These are phyloP conservation scores for Alcis repandata DNA, from an alignment of 2,888 invertebrate species.

Conservation along the genomic window DNA sequence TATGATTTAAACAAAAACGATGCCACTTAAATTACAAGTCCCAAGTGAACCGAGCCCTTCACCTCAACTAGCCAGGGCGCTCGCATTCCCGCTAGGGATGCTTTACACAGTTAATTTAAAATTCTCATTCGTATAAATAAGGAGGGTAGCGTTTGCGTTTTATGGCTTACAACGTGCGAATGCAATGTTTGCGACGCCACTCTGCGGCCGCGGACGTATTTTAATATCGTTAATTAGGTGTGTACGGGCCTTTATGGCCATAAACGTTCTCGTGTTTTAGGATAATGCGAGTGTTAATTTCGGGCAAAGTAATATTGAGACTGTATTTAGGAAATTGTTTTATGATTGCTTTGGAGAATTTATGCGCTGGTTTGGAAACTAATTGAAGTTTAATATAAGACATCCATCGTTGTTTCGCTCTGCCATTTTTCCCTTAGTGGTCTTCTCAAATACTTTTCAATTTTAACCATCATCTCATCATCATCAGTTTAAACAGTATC, in stretches of 20 bases:
- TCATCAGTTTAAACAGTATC: not conserved
- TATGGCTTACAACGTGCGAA: slow-evolving; percentile 84
- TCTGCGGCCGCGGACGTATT: slow-evolving; percentile 81
- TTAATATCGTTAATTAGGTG: slow-evolving; percentile 87
- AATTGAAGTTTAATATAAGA: slow-evolving; percentile 29
- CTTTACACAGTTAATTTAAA: slow-evolving; percentile 86
- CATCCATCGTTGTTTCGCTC: slow-evolving; percentile 39
- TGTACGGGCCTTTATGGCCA: slow-evolving; percentile 70
- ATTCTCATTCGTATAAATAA: slow-evolving; percentile 86
- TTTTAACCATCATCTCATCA: not conserved
- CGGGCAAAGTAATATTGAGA: slow-evolving; percentile 47
- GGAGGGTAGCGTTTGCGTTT: slow-evolving; percentile 86
- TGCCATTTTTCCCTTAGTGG: not conserved
- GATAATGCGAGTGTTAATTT: slow-evolving; percentile 59
- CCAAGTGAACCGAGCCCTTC: slow-evolving; percentile 59
- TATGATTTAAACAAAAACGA: not conserved
- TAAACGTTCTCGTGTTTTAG: slow-evolving; percentile 57
- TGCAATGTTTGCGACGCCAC: slow-evolving; percentile 78
- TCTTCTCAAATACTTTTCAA: not conserved
- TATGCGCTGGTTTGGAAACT: slow-evolving; percentile 21
- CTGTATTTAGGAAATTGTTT: slow-evolving; percentile 49
- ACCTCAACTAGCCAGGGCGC: slow-evolving; percentile 63
- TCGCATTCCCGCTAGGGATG: slow-evolving; percentile 66
- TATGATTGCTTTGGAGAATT: slow-evolving; percentile 32
- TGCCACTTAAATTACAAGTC: slow-evolving; percentile 20